Conservation (phyloP, 2,888 invertebrate species). For the Athrips mouffetella region DNA sequence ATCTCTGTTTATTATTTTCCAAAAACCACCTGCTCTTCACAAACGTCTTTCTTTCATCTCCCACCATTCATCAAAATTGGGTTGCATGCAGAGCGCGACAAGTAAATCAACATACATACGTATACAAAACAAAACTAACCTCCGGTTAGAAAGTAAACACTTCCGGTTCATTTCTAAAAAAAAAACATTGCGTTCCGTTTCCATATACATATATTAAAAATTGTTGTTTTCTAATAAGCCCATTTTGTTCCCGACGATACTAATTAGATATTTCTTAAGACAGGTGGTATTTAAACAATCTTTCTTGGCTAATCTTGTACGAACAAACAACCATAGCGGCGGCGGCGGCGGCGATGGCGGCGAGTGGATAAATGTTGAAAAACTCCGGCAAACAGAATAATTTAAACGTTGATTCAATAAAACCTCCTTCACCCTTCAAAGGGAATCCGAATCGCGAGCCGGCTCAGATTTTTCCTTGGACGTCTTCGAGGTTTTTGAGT, state of each 20-base stretch:
- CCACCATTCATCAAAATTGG: too few relatives aligned
- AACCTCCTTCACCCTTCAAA: slow-evolving; percentile 55
- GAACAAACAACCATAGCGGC: slow-evolving; percentile 38
- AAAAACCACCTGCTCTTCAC: too few relatives aligned
- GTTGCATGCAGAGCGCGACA: too few relatives aligned
- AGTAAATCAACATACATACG: too few relatives aligned
- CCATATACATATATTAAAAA: too few relatives aligned
- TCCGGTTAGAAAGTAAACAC: too few relatives aligned
- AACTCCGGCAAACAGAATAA: slow-evolving; percentile 70
- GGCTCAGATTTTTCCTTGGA: slow-evolving; percentile 56
- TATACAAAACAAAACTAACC: too few relatives aligned
- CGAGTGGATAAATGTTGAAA: slow-evolving; percentile 45
- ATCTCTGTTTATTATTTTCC: too few relatives aligned
- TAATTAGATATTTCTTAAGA: not conserved
- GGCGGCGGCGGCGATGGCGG: slow-evolving; percentile 23
- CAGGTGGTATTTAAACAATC: slow-evolving; percentile 25
- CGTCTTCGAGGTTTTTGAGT: slow-evolving; percentile 30
- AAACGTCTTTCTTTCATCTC: too few relatives aligned
- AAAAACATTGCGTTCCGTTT: too few relatives aligned
- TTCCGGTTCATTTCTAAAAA: too few relatives aligned
- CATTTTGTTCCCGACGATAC: not conserved
- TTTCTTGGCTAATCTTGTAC: slow-evolving; percentile 19
- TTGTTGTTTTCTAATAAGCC: not conserved
- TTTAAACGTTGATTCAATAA: slow-evolving; percentile 60
- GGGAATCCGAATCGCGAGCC: slow-evolving; percentile 45